Evolutionary conservation across 2,113 vertebrate species (phyloP), one percentile per base, ranked within the genome.

Genomic region (Orthonyx spaldingii): DNA sequence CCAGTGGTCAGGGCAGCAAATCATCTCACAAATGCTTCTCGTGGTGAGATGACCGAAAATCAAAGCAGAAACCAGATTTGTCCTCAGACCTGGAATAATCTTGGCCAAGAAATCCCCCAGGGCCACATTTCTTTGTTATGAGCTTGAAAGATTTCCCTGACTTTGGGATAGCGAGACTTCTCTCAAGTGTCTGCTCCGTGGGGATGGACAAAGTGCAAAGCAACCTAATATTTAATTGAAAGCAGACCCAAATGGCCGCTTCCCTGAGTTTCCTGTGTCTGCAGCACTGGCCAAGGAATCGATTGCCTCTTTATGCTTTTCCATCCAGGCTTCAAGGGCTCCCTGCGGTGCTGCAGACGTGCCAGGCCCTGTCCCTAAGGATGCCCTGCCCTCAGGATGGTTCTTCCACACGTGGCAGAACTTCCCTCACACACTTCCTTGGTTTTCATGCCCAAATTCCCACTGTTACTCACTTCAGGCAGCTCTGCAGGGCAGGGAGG

Each of bases 351-450:
- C 7, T 83, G 56, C 64, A 74, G 47, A 28, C 27, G 11, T 27
- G 17, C 37, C 52, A 61, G 82, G 50, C 24, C 65, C 87, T 41
- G 39, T 2, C 39, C 37, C 41, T 18, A 4, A 41, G 57, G 47
- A 55, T 16, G 14, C 30, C 7, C 9, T 1, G 1, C 37, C 11
- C 4, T 21, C n/a, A 35, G 33, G 28, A 26, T 11, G 11, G 23
- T 14, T 46, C 57, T 71, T 39, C 46, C 32, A 42, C 33, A 14
- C 0, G 0, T 32, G 44, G 74, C 10, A 92, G 61, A 56, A 27
- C 19, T 17, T 35, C 41, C 30, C 44, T 52, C 42, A 12, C 0
- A 1, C 24, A 4, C 11, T 18, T 33, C 14, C 59, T 68, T 49
- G 69, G 27, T 46, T 76, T 71, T 37, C 46, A 13, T 0, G 3